Conservation (phyloP, 2,797 vertebrate species). For the Hylomyscus alleni region DNA sequence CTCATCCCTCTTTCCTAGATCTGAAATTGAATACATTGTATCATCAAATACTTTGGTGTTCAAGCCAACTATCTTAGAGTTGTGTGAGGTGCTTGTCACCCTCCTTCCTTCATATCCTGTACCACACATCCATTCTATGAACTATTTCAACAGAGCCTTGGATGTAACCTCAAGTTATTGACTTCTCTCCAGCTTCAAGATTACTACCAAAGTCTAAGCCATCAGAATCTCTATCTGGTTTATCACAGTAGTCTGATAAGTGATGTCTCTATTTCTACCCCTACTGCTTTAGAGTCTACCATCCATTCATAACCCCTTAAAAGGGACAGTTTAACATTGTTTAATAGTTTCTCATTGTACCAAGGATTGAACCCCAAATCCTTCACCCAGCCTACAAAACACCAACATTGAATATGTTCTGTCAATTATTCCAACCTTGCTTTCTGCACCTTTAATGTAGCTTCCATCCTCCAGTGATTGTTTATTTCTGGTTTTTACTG, state of each 20-base stretch:
- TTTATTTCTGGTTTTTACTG: background rate
- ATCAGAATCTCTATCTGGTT: background rate
- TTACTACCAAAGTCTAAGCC: background rate
- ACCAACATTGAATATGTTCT: background rate
- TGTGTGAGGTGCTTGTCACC: background rate
- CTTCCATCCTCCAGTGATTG: background rate
- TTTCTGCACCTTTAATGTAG: background rate
- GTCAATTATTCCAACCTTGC: background rate
- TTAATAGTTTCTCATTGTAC: background rate
- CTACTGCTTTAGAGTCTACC: background rate
- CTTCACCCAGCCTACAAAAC: background rate
- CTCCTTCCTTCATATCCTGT: background rate
- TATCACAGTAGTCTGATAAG: background rate
- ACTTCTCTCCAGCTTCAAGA: background rate
- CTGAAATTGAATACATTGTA: background rate
- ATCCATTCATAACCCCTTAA: background rate
- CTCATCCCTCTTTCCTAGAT: background rate
- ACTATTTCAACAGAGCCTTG: background rate
- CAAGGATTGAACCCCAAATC: background rate
- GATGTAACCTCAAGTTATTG: background rate
- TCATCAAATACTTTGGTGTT: background rate
- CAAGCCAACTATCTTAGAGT: background rate
- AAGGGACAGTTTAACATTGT: background rate
- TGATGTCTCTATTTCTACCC: background rate
- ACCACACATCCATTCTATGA: background rate